Evolutionary conservation across 2,797 vertebrate genomes (phyloP).

Genomic region (Mus caroli): DNA sequence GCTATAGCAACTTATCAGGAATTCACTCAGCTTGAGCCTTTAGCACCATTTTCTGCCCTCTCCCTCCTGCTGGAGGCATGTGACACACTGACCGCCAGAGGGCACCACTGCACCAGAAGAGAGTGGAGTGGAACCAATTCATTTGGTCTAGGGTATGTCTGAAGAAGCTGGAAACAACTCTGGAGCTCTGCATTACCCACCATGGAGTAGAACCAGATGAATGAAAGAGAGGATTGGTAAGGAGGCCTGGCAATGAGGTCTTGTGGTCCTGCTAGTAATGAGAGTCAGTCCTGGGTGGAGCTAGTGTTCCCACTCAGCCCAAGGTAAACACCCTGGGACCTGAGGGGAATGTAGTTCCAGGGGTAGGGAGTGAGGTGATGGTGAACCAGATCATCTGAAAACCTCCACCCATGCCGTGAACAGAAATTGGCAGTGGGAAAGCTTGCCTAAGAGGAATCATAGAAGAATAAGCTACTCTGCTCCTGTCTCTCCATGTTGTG

Average conservation of each 20-base stretch:
- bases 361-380: no score
- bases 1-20: no score
- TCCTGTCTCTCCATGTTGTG: not conserved
- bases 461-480: not conserved
- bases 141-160: not conserved
- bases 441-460: not conserved
- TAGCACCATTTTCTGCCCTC: not conserved
- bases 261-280: not conserved
- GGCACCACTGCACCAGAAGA: not conserved
- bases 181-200: not conserved
- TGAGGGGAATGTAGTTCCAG: not conserved
- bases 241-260: not conserved
- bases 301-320: not conserved
- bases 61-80: not conserved
- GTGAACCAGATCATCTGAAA: not conserved
- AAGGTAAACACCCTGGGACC: not conserved
- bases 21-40: not conserved
- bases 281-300: not conserved
- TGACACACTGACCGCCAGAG: not conserved
- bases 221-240: not conserved
- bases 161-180: not conserved
- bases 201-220: not conserved
- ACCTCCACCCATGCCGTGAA: not conserved
- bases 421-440: not conserved
- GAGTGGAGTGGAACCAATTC: not conserved